Evolutionary conservation across 2,888 invertebrate genomes (phyloP), one percentile per base, ranked within the genome.

Genomic region (Dasysyrphus albostriatus): DNA sequence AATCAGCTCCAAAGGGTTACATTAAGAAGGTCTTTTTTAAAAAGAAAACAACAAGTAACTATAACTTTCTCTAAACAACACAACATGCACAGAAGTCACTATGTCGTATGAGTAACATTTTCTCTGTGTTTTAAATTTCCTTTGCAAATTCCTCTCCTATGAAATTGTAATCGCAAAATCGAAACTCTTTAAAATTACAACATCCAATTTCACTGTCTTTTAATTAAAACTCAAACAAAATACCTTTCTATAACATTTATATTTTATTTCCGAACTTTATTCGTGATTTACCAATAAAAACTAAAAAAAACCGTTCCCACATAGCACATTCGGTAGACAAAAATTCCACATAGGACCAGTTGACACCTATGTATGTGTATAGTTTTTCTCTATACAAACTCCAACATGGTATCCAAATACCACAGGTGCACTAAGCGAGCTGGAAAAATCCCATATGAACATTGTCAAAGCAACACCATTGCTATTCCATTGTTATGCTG

Each of bases 261-360:
- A 70, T 49, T 72, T 77, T 14, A 39, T 61, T 74, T 67, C 19
- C 39, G 49, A 69, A 44, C 12, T n/a, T 54, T 32, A 9, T 51
- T 80, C 76, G 84, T 84, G 84, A 84, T 80, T 67, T 84, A 67
- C 80, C 76, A 80, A 84, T 84, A 80, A 79, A 32, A 70, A 47
- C 32, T 74, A 78, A 24, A 34, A 16, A 47, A 59, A 37, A 37
- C 10, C 1, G 9, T 59, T 75, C 63, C 51, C 75, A 79, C 75
- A 79, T 19, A 49, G 10, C 44, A 39, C 63, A 63, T 42, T 65
- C 37, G 29, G 42, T 24, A 42, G 44, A 24, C 19, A 51, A 12
- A 19, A 12, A 42, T 56, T 56, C 47, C 56, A 32, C 49, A n/a
- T 47, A 19, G 42, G 54, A 39, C 81, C 49, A 47, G 58, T 67